A percentile compares a stretch with the other conserved stretches of the same genome.
Evolutionary conservation across 2,888 invertebrate species (phyloP).

Genomic region (Acronicta leporina): DNA sequence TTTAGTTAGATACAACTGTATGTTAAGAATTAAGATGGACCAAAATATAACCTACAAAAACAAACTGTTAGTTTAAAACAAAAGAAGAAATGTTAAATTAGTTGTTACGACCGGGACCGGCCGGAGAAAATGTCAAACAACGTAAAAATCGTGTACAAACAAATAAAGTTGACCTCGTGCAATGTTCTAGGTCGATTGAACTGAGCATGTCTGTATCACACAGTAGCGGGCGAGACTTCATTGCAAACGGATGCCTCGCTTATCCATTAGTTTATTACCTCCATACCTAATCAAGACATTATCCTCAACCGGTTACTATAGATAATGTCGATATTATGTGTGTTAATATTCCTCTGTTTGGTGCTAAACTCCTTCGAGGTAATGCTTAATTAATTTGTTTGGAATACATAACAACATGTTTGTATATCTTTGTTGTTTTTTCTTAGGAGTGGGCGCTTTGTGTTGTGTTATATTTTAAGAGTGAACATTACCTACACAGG

Average conservation of each 20-base stretch:
- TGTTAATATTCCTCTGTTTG: slow-evolving; percentile 38
- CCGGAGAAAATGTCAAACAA: slow-evolving; percentile 9
- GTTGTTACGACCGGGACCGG: too few species aligned
- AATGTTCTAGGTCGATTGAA: slow-evolving; percentile 26
- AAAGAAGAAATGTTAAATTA: too few species aligned
- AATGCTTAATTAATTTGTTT: slow-evolving; percentile 12
- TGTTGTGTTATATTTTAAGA: neutral
- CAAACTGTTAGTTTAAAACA: neutral
- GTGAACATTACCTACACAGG: neutral
- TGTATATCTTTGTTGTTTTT: slow-evolving; percentile 24
- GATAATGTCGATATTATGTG: slow-evolving; percentile 30
- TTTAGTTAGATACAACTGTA: too few species aligned
- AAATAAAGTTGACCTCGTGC: slow-evolving; percentile 30
- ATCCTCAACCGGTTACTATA: slow-evolving; percentile 4
- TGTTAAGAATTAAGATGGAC: too few species aligned
- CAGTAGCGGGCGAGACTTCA: slow-evolving; percentile 27
- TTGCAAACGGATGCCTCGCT: slow-evolving; percentile 5
- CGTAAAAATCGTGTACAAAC: neutral
- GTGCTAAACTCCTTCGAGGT: slow-evolving; percentile 44
- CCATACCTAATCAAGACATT: neutral
- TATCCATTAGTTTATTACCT: neutral
- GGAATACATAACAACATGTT: slow-evolving; percentile 6
- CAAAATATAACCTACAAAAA: too few species aligned
- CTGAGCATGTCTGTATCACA: slow-evolving; percentile 3
- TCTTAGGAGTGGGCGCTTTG: neutral